Evolutionary conservation across 2,797 vertebrate species (phyloP).

Genomic region (Hydrolagus colliei): DNA sequence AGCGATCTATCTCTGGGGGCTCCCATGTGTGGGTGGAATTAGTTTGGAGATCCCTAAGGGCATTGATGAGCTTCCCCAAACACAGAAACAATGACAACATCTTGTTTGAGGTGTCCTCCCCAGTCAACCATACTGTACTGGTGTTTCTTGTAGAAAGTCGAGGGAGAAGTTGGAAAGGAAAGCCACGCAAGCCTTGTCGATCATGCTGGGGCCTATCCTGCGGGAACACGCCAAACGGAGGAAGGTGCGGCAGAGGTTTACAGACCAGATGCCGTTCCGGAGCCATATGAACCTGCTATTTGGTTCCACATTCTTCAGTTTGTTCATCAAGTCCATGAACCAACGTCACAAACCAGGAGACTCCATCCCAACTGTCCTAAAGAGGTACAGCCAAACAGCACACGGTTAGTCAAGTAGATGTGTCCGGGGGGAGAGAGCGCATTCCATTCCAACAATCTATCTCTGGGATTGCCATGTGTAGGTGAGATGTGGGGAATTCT

Average conservation of each 20-base stretch:
- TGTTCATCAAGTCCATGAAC: constrained; percentile 58
- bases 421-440: no score
- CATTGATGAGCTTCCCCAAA: no score
- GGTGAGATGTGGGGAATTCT: no score
- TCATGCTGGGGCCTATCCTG: constrained; percentile 51
- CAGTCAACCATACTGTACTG: no score
- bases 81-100: no score
- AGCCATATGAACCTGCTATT: constrained; percentile 71
- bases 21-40: no score
- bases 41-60: no score
- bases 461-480: no score
- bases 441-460: no score
- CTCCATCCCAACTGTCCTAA: constrained; percentile 32
- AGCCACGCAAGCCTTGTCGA: constrained; percentile 49
- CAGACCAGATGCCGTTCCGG: constrained; percentile 74
- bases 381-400: constrained; percentile 58
- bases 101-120: no score
- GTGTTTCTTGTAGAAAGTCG: constrained; percentile 41
- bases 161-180: constrained; percentile 43
- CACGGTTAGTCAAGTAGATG: no score
- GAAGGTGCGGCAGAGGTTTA: constrained; percentile 54
- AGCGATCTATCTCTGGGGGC: no score
- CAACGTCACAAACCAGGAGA: constrained; percentile 42
- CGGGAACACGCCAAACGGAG: constrained; percentile 47
- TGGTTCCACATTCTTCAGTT: constrained; percentile 60